Evolutionary conservation across 2,888 invertebrate genomes (phyloP).

Genomic region (Hirtodrosophila duncani): DNA sequence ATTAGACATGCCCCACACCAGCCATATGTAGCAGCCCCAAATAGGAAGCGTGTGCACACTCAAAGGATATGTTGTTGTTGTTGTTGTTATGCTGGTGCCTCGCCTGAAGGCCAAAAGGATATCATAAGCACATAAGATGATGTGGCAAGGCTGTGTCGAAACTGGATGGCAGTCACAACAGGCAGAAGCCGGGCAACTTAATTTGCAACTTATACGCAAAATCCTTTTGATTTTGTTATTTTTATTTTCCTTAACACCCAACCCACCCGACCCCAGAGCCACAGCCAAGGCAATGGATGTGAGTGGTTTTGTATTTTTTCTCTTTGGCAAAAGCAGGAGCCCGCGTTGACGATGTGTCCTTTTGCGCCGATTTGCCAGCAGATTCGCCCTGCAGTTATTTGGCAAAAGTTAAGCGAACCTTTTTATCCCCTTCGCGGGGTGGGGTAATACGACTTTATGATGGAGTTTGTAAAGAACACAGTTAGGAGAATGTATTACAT

Average conservation of each 20-base stretch:
- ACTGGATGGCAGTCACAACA: constrained; percentile 1
- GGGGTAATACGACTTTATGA: too few relatives aligned
- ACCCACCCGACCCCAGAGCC: neutral
- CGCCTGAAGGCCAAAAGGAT: constrained; percentile 57
- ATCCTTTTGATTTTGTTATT: constrained; percentile 71
- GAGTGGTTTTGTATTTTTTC: constrained; percentile 35
- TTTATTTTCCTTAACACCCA: neutral
- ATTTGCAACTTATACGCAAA: constrained; percentile 73
- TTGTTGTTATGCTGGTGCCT: constrained; percentile 26
- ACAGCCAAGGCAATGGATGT: neutral
- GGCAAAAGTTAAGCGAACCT: constrained; percentile 63
- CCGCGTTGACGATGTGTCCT: constrained; percentile 45
- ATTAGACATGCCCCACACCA: constrained; percentile 16
- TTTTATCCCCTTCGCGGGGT: too few relatives aligned
- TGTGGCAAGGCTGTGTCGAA: constrained; percentile 13
- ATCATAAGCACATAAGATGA: constrained; percentile 53
- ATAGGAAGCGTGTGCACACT: constrained; percentile 33
- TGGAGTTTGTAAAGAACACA: too few relatives aligned
- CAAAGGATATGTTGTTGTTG: constrained; percentile 31
- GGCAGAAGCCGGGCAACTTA: constrained; percentile 48
- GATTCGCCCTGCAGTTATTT: constrained; percentile 69
- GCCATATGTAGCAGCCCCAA: constrained; percentile 28
- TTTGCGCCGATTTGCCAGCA: constrained; percentile 47
- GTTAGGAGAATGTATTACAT: too few relatives aligned
- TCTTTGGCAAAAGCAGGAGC: constrained; percentile 2